Evolutionary conservation across 2,797 vertebrate species (phyloP), one percentile per base, ranked within the genome.

Genomic region (Rhinogobio ventralis): DNA sequence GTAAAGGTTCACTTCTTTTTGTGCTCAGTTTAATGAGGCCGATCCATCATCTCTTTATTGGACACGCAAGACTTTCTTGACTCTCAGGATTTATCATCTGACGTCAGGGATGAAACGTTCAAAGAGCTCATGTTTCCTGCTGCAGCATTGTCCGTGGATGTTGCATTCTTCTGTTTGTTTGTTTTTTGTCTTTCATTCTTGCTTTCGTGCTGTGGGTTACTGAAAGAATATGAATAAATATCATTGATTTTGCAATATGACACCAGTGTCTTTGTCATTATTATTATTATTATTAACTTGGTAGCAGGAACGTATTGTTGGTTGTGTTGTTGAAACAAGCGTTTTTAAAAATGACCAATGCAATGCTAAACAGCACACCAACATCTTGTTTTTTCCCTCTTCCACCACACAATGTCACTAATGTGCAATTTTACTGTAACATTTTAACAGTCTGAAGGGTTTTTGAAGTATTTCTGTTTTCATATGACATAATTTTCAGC

Each of bases 181-280:
- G 79, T 84, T 73, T n/a, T 90, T 86, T 90, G 77, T 91, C 79
- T 86, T 81, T 87, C 90, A 87, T 90, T 91, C 91, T 93, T 86
- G 64, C 88, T 91, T 90, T 90, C 92, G 91, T 94, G 92, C 89
- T 23, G 90, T 92, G 91, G 85, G 91, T 90, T 93, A 92, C 93
- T 94, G 92, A 91, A 79, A 79, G 89, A 81, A 89, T 91, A 91
- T 89, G 91, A 95, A 95, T 94, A 94, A 94, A 93, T 91, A 87
- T 84, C 89, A 86, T 87, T 89, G 69, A 86, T 87, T 87, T 88
- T 86, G 81, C 73, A 87, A 80, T 66, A 79, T 57, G 79, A 71
- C 19, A 36, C 33, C 45, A 5, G 25, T 69, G 19, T 84, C 28
- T 69, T 9, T 71, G 28, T 80, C 33, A 33, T 60, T 45, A 5